Evolutionary conservation across 2,113 vertebrate genomes (phyloP), one percentile per base, ranked within the genome.

Genomic region (Lepus americanus): DNA sequence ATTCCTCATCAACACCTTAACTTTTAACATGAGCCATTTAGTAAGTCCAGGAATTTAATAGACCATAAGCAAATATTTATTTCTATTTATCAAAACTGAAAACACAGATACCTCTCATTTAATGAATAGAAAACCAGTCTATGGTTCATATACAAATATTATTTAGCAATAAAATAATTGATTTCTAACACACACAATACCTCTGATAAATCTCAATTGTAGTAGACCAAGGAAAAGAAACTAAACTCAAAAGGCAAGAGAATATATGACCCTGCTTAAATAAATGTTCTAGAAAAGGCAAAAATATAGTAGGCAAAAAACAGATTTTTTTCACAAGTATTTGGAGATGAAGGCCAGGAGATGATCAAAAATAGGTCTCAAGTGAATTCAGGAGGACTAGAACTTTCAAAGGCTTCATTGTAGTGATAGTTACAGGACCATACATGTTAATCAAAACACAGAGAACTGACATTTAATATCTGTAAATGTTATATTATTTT

Each of bases 261-360:
- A 78, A 10, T 80, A 20, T 73, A 22, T 79, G 8, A 49, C 29
- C 9, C 27, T 55, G 20, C n/a, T 78, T 36, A 67, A 16, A 31
- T 78, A 10, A 44, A 49, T 36, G 22, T 61, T 78, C 23, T 61
- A 31, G 31, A 53, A 31, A 84, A 79, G 29, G 6, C 12, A 49
- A 81, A 89, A 44, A 6, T 67, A 31, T 13, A 67, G 7, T 0
- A 55, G 25, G 55, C 4, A 88, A 77, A 73, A 73, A 83, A 73
- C 11, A 82, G 23, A 44, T 63, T 3, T 92, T 22, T 49, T 5
- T 84, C 87, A 20, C 16, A 20, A 70, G 66, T 5, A 1, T 0
- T 7, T 78, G 4, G 33, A 39, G 0, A 0, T 44, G 4, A 27
- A 22, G 1, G 19, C 17, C 70, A 1, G 9, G 11, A 6, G 74